Evolutionary conservation across 2,888 invertebrate genomes (phyloP).

Genomic region (Thecophora atra): DNA sequence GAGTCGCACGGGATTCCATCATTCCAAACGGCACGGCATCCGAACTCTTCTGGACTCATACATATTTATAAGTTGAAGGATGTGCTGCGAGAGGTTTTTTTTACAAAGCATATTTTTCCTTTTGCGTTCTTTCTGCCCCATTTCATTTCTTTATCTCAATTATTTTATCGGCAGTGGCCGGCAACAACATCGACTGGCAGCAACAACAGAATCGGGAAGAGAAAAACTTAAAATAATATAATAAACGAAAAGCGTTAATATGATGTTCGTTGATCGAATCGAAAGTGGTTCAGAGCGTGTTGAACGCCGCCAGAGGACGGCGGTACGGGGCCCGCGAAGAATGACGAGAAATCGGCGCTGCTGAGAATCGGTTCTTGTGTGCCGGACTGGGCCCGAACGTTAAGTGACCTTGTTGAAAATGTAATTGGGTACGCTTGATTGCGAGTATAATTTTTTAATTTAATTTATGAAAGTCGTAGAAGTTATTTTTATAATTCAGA

Average conservation of each 20-base stretch:
- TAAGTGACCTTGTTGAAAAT: conserved; percentile 31
- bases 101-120: conserved; percentile 43
- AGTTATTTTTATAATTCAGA: conserved; percentile 12
- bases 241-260: conserved; percentile 40
- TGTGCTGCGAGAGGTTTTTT: conserved; percentile 50
- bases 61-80: conserved; percentile 59
- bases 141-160: conserved; percentile 59
- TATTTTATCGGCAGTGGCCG: conserved; percentile 53
- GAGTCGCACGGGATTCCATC: conserved; percentile 56
- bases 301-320: neutral
- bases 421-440: conserved; percentile 29
- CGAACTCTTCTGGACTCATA: conserved; percentile 56
- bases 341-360: neutral
- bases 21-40: conserved; percentile 35
- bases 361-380: neutral
- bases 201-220: neutral
- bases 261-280: conserved; percentile 35
- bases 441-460: conserved; percentile 27
- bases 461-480: conserved; percentile 32
- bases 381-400: conserved; percentile 1
- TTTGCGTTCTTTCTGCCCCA: conserved; percentile 36
- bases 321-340: neutral
- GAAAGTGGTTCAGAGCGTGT: conserved; percentile 32
- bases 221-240: conserved; percentile 32
- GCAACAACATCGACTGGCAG: conserved; percentile 14